Evolutionary conservation across 2,797 vertebrate species (phyloP).

Genomic region (Clarias pachynema): DNA sequence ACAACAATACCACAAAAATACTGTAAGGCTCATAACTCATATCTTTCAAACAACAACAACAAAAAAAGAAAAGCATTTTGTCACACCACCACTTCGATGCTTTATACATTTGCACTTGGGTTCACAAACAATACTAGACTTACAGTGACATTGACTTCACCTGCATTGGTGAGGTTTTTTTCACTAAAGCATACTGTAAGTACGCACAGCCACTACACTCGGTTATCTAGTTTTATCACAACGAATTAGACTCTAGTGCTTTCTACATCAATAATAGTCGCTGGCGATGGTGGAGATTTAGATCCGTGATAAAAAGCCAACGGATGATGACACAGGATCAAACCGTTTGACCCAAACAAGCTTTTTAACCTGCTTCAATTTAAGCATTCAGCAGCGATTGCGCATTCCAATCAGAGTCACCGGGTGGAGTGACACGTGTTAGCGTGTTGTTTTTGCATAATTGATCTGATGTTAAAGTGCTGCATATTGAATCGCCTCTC

Average conservation of each 20-base stretch:
- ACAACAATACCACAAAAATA: slow-evolving; percentile 12
- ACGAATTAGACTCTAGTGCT: no score
- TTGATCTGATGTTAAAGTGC: slow-evolving; percentile 55
- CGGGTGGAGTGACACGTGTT: slow-evolving; percentile 37
- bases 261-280: neutral
- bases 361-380: slow-evolving; percentile 41
- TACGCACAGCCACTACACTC: neutral
- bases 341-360: slow-evolving; percentile 40
- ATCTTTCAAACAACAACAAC: slow-evolving; percentile 16
- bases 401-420: slow-evolving; percentile 22
- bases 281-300: neutral
- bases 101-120: slow-evolving; percentile 1
- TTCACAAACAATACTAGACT: slow-evolving; percentile 4
- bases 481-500: slow-evolving; percentile 42
- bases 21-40: slow-evolving; percentile 46
- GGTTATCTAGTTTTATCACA: neutral
- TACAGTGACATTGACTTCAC: neutral
- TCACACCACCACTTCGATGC: slow-evolving; percentile 57
- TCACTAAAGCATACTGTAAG: neutral
- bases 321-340: slow-evolving; percentile 22
- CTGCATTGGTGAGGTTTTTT: neutral
- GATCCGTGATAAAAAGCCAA: slow-evolving; percentile 10
- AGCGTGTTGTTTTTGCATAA: slow-evolving; percentile 56
- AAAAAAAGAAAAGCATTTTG: slow-evolving; percentile 65
- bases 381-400: slow-evolving; percentile 19